Base-by-base conservation (phyloP, 2,113 vertebrate species). In the Xiphophorus hellerii region DNA sequence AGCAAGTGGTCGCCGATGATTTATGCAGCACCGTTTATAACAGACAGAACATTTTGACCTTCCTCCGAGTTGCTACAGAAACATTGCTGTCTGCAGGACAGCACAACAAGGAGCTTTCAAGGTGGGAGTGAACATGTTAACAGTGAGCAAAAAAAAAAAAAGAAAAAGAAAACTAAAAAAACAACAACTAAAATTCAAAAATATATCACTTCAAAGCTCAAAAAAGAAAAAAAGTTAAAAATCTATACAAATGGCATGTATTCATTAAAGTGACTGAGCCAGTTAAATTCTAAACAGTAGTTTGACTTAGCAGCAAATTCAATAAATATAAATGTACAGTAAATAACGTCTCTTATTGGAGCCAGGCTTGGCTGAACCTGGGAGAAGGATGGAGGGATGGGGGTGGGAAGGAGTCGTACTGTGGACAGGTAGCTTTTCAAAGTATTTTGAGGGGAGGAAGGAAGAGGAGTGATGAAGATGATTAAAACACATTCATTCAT, bases 191-290 rank as follows among this genome's bases (percentile, higher is more conserved):
- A 86, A 83, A 88, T 10, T 37, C 11, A 37, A 37, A 37, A 37
- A 76, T 73, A 69, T 39, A 81, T 77, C 74, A 69, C 71, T 69
- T 73, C n/a, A 74, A 80, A 69, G 86, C 89, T 11, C 65, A 51
- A 51, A 63, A 28, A 15, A n/a, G 83, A 87, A 88, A 86, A 83
- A 60, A 37, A 39, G 48, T 62, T 69, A 73, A 73, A 85, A 84
- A 86, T 86, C 89, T 92, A 92, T 92, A 92, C 89, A 92, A 91
- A 92, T 92, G 93, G 92, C 90, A 93, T 93, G 92, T 93, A 75
- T 86, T 92, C 85, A 80, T 91, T 93, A 93, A 93, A 93, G 92
- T 93, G 92, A 93, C 92, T 87, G 91, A 93, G 91, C 82, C 92
- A 73, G 90, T 92, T 93, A 93, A 90, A 90, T 88, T 92, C 92